Evolutionary conservation across 2,797 vertebrate species (phyloP), one percentile per base, ranked within the genome.

Genomic region (Pterois miles): DNA sequence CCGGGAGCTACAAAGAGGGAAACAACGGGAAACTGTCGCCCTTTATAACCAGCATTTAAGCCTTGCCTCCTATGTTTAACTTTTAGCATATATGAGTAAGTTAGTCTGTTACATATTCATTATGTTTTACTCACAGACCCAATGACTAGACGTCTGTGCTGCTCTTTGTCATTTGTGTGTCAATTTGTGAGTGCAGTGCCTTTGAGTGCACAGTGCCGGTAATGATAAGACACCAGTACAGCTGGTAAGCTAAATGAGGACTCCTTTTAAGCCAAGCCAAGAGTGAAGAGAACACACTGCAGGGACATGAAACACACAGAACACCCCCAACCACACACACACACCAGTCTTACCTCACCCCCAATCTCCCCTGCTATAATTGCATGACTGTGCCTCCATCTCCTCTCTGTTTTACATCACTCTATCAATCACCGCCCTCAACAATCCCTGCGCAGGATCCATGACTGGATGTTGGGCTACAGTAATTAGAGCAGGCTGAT

Each of bases 401-500:
- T 88, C 81, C 74, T 68, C 53, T 88, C 79, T 81, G 85, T 64
- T 92, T 91, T 88, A 87, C 91, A 89, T 91, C 86, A 67, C 64
- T 81, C 83, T 74, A 68, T 67, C 46, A 50, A 85, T 89, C 79
- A 20, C 46, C 43, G 8, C 74, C 77, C 79, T 58, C 66, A 66
- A 52, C 74, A 64, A 53, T 86, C 81, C 80, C 80, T 76, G 88
- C 54, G 22, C 71, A 50, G 81, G 78, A 85, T 90, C 86, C 89
- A 89, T 88, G 88, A 86, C 88, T 84, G 90, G 88, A 86, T 90
- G 89, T 83, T 64, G 85, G 89, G 86, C 86, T 76, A 34, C 82
- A 90, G 91, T 93, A 94, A 94, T 93, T 92, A 93, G 93, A 93
- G 89, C 91, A 88, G 89, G 80, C 86, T 85, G 84, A 83, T 86